Percentiles rank a stretch among this genome's conserved stretches.
These are phyloP conservation scores for Callyntrura guangdongensis DNA, from an alignment of 2,888 invertebrate species.

Conservation along the genomic window DNA sequence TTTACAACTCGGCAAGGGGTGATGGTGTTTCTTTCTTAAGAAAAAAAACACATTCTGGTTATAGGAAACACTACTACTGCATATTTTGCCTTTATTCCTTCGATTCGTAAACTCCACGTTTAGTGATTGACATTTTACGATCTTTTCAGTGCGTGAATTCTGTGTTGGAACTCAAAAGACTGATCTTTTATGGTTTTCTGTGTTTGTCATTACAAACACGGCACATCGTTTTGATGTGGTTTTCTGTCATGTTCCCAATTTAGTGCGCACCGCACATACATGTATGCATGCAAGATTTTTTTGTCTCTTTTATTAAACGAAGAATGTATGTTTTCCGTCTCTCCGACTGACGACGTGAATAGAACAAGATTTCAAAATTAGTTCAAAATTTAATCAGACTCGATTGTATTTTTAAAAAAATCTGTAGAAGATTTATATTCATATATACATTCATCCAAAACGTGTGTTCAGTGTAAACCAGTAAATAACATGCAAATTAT, in stretches of 20 bases:
- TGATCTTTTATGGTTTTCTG: slow-evolving; percentile 35
- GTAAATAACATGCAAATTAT: slow-evolving; percentile 12
- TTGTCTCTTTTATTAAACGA: neutral
- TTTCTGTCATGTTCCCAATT: neutral
- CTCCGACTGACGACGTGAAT: neutral
- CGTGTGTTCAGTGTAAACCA: too few species aligned
- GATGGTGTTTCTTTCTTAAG: neutral
- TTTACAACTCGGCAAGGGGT: neutral
- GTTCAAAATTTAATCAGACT: neutral
- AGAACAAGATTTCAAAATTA: neutral
- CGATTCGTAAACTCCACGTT: neutral
- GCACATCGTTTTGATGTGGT: neutral
- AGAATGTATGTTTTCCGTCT: neutral
- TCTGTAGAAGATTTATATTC: neutral
- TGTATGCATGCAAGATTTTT: neutral
- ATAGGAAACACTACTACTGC: neutral
- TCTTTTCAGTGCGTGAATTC: slow-evolving; percentile 3
- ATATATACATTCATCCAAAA: too few species aligned
- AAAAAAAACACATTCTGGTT: neutral
- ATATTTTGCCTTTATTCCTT: neutral
- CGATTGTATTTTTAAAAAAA: neutral
- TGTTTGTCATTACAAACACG: neutral
- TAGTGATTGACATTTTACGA: neutral
- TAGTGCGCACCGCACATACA: neutral
- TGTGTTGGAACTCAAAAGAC: neutral